Percentiles rank a stretch among this genome's conserved stretches.
Evolutionary conservation across 2,113 vertebrate species (phyloP).

Genomic region (Pristiophorus japonicus): DNA sequence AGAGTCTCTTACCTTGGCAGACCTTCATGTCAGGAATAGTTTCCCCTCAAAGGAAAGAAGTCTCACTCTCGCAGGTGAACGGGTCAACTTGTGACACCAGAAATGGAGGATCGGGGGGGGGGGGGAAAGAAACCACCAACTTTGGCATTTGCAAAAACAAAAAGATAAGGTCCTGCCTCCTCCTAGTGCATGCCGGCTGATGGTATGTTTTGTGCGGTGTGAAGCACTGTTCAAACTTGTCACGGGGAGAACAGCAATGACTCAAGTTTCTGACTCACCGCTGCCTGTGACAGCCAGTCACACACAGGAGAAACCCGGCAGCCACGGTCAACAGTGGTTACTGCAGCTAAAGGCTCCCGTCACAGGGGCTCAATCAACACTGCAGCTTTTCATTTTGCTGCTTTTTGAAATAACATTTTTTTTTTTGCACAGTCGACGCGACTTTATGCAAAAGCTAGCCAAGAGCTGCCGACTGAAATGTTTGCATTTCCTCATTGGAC

Average conservation of each 20-base stretch:
- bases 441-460: neutral
- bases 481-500: neutral
- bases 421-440: neutral
- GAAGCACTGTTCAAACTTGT: slow-evolving; percentile 4
- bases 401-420: neutral
- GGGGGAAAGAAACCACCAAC: neutral
- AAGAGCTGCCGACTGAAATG: too few relatives aligned
- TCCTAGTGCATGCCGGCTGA: neutral
- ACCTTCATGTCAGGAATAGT: neutral
- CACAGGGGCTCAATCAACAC: neutral
- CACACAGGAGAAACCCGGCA: neutral
- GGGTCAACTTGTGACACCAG: neutral
- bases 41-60: neutral
- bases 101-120: too few relatives aligned
- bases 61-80: neutral
- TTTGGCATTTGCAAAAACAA: neutral
- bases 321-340: neutral
- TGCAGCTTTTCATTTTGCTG: neutral
- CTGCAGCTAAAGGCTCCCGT: neutral
- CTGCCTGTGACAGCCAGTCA: neutral
- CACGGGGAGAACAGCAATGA: neutral
- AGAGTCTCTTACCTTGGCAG: neutral
- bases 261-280: slow-evolving; percentile 4
- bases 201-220: neutral
- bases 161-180: neutral